Conservation (phyloP, 2,113 vertebrate species). For the Odontophorus gujanensis region DNA sequence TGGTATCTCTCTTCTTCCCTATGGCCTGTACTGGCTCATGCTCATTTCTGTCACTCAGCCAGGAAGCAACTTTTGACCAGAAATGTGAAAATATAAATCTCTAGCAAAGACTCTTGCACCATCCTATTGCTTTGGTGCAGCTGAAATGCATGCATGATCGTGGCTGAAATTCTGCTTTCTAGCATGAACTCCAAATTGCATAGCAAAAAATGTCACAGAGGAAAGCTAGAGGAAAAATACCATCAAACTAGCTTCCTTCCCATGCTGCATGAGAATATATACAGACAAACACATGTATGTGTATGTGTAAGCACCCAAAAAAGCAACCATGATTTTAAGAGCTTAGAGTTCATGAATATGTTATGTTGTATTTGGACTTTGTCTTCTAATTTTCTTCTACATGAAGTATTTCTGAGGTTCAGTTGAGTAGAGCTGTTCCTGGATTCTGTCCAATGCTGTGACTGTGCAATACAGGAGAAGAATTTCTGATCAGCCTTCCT, state of each 20-base stretch:
- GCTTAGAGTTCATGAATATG: background rate
- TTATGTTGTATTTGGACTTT: background rate
- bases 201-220: background rate
- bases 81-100: background rate
- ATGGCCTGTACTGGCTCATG: background rate
- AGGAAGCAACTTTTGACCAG: background rate
- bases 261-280: background rate
- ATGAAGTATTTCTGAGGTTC: background rate
- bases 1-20: background rate
- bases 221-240: background rate
- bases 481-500: background rate
- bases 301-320: background rate
- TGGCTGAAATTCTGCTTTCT: background rate
- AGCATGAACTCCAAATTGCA: background rate
- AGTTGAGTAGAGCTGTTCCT: background rate
- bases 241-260: background rate
- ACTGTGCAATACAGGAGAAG: background rate
- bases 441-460: background rate
- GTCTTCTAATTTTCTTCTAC: background rate
- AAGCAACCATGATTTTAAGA: background rate
- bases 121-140: background rate
- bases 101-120: background rate
- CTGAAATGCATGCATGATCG: background rate
- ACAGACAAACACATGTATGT: background rate
- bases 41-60: background rate